Evolutionary conservation across 2,113 vertebrate species (phyloP).

Genomic region (Zeus faber): DNA sequence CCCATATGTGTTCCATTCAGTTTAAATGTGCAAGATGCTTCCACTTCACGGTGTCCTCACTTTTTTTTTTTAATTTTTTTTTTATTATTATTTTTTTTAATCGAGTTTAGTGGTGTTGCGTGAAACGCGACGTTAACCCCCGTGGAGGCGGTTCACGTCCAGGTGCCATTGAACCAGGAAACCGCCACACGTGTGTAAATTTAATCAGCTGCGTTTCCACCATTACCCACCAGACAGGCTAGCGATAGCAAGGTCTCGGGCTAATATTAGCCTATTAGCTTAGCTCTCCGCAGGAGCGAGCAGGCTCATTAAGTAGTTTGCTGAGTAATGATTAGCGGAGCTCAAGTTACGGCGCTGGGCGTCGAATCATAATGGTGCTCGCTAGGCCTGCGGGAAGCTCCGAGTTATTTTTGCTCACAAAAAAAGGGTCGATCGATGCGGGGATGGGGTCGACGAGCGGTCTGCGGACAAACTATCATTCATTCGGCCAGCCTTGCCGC

Average conservation of each 20-base stretch:
- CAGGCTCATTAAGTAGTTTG: slow-evolving; percentile 67
- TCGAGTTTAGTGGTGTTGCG: no score
- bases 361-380: fast-evolving
- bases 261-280: slow-evolving; percentile 21
- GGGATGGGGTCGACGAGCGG: not conserved
- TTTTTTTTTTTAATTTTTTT: no score
- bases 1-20: no score
- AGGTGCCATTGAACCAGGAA: no score
- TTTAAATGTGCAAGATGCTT: no score
- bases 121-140: no score
- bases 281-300: slow-evolving; percentile 33
- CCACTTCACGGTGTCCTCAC: no score
- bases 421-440: not conserved
- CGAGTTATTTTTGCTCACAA: not conserved
- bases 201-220: no score
- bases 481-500: slow-evolving; percentile 30
- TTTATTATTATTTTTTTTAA: no score
- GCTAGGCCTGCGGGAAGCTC: not conserved
- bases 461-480: slow-evolving; percentile 16
- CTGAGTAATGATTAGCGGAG: slow-evolving; percentile 69
- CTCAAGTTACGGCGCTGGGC: slow-evolving; percentile 26
- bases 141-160: no score
- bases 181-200: no score
- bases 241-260: slow-evolving; percentile 8
- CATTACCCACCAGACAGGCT: no score